Evolutionary conservation across 2,797 vertebrate genomes (phyloP), one percentile per base, ranked within the genome.

Genomic region (Mionectes olivaceus): DNA sequence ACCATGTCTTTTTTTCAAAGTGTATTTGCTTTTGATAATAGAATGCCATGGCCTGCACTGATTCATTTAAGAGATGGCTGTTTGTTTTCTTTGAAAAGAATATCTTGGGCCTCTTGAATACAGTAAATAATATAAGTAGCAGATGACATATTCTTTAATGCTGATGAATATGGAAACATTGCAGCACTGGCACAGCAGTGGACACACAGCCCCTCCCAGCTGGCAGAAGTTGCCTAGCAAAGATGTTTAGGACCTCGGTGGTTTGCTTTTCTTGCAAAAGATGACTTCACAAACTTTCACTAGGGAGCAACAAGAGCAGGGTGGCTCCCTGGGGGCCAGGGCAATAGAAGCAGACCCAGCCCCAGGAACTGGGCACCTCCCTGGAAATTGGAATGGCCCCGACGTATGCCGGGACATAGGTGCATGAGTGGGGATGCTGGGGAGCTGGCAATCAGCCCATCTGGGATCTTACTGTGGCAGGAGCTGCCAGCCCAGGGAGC

Each of bases 1-100:
- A 65, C 18, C 5, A 0, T 47, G 32, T 22, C 10, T 68, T 68
- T 78, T 47, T 73, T 87, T 49, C 49, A 49, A 77, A 80, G 37
- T 64, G 10, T 87, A 74, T 94, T 92, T 96, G 46, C 32, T 94
- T 85, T 92, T 57, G 23, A 57, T 91, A 91, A 92, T 87, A 70
- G 79, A 75, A 87, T 75, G 35, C 5, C 22, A 33, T 52, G 43
- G 46, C 44, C 32, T 93, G 35, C 0, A 0, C 7, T 60, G 9
- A 11, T 49, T 92, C 74, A 70, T 37, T 80, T 79, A 77, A 84
- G 52, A 80, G 28, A 10, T 2, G 9, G 5, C 17, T 93, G 41
- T 28, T 87, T 95, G 37, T 47, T 67, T 76, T 80, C 56, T 89
- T 87, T 80, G 37, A 67, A 84, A 94, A 77, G 4, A 63, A 59